Percentiles rank a stretch among this genome's conserved stretches.
Conservation (phyloP, 2,888 invertebrate species). For the Tetranychus truncatus region DNA sequence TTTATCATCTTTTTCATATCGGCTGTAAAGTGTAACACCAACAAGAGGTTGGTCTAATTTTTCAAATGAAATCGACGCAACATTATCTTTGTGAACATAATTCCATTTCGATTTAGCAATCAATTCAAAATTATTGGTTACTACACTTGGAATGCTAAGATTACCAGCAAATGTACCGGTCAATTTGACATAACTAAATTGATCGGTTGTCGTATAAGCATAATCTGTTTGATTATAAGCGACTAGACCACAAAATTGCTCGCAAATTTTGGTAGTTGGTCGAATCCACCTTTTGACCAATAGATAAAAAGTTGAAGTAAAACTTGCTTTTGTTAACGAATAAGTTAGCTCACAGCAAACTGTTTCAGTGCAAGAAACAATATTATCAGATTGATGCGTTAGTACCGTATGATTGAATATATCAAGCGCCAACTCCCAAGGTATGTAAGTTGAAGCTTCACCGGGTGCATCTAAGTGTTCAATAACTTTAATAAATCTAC, state of each 20-base stretch:
- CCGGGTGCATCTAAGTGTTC: neutral
- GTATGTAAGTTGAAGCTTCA: neutral
- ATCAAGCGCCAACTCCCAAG: neutral
- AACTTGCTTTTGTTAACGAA: neutral
- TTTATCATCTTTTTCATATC: neutral
- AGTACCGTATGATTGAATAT: neutral
- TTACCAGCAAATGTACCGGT: neutral
- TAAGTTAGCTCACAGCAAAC: constrained; percentile 21
- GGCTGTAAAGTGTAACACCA: neutral
- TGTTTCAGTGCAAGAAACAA: constrained; percentile 18
- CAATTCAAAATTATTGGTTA: neutral
- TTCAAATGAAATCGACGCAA: neutral
- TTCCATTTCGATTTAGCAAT: neutral
- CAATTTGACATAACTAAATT: neutral
- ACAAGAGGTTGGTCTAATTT: neutral
- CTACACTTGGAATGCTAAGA: neutral
- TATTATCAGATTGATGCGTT: neutral
- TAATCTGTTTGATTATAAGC: constrained; percentile 11
- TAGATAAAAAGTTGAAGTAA: constrained; percentile 10
- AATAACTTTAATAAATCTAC: neutral
- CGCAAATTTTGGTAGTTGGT: constrained; percentile 11
- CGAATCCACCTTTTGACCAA: neutral
- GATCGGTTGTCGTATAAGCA: neutral
- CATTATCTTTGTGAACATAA: neutral
- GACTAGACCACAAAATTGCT: constrained; percentile 19